A percentile compares a stretch with the other conserved stretches of the same genome.
These are phyloP conservation scores for Aphis craccivora DNA, from an alignment of 1,140 invertebrate species.

Conservation along the genomic window DNA sequence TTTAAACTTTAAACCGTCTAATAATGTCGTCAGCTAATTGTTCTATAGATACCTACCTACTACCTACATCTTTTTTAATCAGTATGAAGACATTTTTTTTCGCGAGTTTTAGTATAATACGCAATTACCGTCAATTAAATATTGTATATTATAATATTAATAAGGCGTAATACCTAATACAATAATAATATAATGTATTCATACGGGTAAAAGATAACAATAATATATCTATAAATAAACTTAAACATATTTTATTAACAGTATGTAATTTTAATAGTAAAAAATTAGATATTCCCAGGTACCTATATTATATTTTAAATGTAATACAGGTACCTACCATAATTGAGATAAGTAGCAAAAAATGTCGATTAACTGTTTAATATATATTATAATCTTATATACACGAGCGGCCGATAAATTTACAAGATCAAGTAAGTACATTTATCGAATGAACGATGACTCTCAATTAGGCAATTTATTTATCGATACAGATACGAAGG, in stretches of 20 bases:
- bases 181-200: neutral
- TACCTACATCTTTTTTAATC: neutral
- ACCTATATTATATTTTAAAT: neutral
- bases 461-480: neutral
- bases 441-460: neutral
- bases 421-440: neutral
- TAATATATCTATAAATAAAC: neutral
- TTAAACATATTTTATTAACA: neutral
- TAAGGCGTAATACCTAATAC: neutral
- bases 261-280: neutral
- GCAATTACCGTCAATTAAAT: neutral
- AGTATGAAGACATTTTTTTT: neutral
- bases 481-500: neutral
- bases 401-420: neutral
- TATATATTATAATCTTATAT: neutral
- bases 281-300: neutral
- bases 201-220: neutral
- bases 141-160: neutral
- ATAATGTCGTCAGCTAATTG: neutral
- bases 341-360: slow-evolving; percentile 5
- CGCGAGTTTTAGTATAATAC: neutral
- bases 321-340: neutral
- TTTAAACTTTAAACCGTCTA: neutral
- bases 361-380: neutral
- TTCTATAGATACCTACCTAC: neutral